phyloP scores from a whole-genome alignment of 2,113 vertebrate genomes.

The Microtus pennsylvanicus region DNA sequence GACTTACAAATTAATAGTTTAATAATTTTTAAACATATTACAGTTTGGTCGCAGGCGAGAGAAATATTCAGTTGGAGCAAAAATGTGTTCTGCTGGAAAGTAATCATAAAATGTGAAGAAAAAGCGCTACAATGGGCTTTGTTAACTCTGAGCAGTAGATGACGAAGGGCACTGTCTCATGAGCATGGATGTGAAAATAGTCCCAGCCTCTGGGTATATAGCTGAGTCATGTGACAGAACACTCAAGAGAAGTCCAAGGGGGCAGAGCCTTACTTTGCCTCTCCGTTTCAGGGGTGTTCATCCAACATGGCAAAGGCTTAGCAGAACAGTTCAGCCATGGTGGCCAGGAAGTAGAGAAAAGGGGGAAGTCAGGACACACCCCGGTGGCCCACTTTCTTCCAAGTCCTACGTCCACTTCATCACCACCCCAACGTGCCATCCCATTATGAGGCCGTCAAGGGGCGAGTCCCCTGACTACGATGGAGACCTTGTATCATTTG shows the following conservation, averaged over 20 bases:
- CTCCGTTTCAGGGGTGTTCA: not conserved
- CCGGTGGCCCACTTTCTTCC: not conserved
- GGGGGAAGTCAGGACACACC: not conserved
- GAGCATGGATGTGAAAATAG: not conserved
- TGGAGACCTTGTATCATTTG: not conserved
- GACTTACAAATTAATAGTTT: not conserved
- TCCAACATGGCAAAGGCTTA: not conserved
- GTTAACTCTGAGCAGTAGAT: not conserved
- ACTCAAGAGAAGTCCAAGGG: not conserved
- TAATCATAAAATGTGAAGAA: conserved; percentile 21
- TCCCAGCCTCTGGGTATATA: not conserved
- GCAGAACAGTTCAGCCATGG: not conserved
- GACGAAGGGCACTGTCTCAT: not conserved
- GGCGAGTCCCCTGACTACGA: not conserved
- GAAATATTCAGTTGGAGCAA: conserved; percentile 7
- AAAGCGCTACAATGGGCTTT: not conserved
- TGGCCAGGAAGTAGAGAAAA: not conserved
- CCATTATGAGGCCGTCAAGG: not conserved
- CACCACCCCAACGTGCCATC: no score
- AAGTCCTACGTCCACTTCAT: no score
- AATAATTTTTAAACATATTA: not conserved
- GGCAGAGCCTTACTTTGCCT: not conserved
- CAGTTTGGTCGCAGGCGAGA: not conserved
- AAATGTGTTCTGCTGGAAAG: not conserved
- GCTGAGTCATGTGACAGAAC: not conserved